These are phyloP conservation scores for Bolborhynchus lineola DNA, from an alignment of 2,113 vertebrate species.

Conservation along the genomic window DNA sequence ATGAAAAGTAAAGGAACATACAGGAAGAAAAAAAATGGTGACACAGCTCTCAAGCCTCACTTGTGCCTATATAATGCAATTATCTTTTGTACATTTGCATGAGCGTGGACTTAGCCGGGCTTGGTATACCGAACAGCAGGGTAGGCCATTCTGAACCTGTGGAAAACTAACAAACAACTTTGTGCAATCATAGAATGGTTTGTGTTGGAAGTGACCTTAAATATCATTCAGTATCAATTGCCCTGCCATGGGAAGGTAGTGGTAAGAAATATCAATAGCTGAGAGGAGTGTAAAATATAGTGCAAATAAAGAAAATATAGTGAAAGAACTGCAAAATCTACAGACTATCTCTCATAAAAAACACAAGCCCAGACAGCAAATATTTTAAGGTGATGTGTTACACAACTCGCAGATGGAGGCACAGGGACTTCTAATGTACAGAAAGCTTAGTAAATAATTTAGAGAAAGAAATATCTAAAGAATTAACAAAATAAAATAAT, in stretches of 20 bases:
- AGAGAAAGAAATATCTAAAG: neutral
- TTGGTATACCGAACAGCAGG: neutral
- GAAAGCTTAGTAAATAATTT: neutral
- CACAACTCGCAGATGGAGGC: neutral
- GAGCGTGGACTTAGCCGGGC: neutral
- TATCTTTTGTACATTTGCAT: neutral
- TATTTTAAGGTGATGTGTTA: neutral
- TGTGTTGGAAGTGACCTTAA: neutral
- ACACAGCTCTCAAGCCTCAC: neutral
- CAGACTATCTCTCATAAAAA: neutral
- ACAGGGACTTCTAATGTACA: neutral
- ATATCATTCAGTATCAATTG: neutral
- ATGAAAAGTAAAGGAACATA: neutral
- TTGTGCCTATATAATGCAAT: neutral
- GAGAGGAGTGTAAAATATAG: neutral
- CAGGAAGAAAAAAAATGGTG: accelerated
- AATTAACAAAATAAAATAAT: neutral
- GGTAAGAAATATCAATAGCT: neutral
- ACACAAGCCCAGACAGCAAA: neutral
- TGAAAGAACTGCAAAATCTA: neutral
- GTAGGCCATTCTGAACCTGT: neutral
- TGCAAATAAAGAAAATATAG: neutral
- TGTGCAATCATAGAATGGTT: neutral
- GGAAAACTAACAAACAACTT: neutral
- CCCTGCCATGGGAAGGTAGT: neutral